These are phyloP conservation scores for Apis dorsata DNA, from an alignment of 1,140 invertebrate genomes.

Conservation along the genomic window DNA sequence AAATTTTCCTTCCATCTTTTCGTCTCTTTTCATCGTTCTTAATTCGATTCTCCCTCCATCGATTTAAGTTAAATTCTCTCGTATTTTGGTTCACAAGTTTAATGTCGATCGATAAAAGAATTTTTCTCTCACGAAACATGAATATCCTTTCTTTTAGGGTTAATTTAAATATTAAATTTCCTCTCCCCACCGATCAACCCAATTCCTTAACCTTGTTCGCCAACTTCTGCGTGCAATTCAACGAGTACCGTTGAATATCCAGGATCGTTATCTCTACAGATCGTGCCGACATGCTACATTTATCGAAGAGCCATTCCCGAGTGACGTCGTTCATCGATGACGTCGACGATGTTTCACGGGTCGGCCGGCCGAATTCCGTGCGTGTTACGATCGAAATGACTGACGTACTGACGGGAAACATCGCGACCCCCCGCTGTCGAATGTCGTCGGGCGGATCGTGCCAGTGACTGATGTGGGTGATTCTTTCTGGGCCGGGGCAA, in stretches of 20 bases:
- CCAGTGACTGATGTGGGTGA: constrained; percentile 77
- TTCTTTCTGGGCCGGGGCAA: constrained; percentile 55
- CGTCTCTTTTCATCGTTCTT: too few relatives aligned
- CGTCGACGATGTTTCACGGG: constrained; percentile 18
- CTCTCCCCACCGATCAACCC: too few relatives aligned
- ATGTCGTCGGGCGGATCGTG: constrained; percentile 74
- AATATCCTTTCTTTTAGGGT: too few relatives aligned
- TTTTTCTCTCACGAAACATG: too few relatives aligned
- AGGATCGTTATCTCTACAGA: constrained; percentile 31
- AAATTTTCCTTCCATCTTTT: too few relatives aligned
- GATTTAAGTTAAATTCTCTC: too few relatives aligned
- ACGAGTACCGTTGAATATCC: neutral
- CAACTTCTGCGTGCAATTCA: constrained; percentile 30
- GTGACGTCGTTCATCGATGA: constrained; percentile 38
- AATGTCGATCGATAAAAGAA: too few relatives aligned
- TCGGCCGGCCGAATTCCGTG: constrained; percentile 68
- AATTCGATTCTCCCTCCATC: too few relatives aligned
- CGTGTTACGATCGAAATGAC: constrained; percentile 76
- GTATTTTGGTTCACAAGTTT: too few relatives aligned
- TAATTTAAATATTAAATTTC: too few relatives aligned
- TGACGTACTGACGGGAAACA: constrained; percentile 77
- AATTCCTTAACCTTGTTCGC: too few relatives aligned
- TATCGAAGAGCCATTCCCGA: constrained; percentile 2
- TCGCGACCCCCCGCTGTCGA: constrained; percentile 76
- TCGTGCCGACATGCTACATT: constrained; percentile 22